These are phyloP conservation scores for Lithophane socia DNA, from an alignment of 2,888 invertebrate genomes.

Conservation along the genomic window DNA sequence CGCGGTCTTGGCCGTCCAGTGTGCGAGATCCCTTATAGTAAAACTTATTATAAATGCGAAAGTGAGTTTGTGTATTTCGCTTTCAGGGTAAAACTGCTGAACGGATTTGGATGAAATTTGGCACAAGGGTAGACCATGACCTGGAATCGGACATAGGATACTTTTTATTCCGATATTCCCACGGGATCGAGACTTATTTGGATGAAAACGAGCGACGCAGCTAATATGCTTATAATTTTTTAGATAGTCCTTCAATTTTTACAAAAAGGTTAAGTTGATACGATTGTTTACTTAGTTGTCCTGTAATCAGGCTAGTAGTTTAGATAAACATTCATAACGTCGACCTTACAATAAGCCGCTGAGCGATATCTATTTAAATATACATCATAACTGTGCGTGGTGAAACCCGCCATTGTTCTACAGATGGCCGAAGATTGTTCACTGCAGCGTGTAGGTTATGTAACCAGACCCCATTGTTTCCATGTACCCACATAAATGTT, in stretches of 20 bases:
- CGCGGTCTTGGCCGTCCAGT: too few relatives aligned
- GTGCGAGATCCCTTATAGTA: too few relatives aligned
- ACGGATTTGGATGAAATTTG: too few relatives aligned
- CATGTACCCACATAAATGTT: constrained; percentile 64
- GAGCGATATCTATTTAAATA: constrained; percentile 63
- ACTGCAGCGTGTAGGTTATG: constrained; percentile 65
- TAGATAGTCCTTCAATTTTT: constrained; percentile 10
- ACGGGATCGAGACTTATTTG: too few relatives aligned
- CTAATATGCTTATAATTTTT: neutral
- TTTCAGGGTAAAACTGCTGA: too few relatives aligned
- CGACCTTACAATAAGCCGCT: constrained; percentile 26
- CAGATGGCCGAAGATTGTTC: constrained; percentile 69
- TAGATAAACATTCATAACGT: constrained; percentile 44
- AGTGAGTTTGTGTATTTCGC: too few relatives aligned
- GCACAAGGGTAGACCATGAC: too few relatives aligned
- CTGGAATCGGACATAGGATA: too few relatives aligned
- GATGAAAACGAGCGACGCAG: too few relatives aligned
- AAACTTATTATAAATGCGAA: too few relatives aligned
- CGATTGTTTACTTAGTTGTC: constrained; percentile 17
- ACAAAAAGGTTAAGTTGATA: constrained; percentile 18
- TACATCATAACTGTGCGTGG: constrained; percentile 66
- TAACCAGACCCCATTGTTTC: constrained; percentile 70
- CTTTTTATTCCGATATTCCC: too few relatives aligned
- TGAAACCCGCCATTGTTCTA: constrained; percentile 71
- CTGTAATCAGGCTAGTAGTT: constrained; percentile 40